Conservation (phyloP, 2,113 vertebrate species). For the Cryptomyrus ogoouensis region DNA sequence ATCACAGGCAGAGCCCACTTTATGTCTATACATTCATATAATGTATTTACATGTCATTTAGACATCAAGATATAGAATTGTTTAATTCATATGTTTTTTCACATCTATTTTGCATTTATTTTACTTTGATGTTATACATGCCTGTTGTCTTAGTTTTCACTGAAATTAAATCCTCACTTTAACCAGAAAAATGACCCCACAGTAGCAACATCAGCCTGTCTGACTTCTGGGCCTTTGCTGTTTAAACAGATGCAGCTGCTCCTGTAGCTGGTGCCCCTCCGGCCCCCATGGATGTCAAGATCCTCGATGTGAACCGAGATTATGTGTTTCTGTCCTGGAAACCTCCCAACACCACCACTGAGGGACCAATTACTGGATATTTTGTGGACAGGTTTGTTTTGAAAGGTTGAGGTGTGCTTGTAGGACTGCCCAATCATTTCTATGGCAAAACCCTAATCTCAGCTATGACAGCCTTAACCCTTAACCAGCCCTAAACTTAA, state of each 20-base stretch:
- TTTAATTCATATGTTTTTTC: background rate
- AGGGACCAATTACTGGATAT: slow-evolving; percentile 81
- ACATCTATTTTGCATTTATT: background rate
- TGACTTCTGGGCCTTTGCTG: background rate
- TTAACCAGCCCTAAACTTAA: too few relatives aligned
- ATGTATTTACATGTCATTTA: background rate
- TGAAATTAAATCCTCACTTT: background rate
- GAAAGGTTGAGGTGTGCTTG: background rate
- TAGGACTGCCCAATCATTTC: too few relatives aligned
- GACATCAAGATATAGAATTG: background rate
- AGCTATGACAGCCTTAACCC: too few relatives aligned
- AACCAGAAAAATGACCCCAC: background rate
- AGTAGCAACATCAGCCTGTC: background rate
- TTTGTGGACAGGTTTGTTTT: slow-evolving; percentile 82
- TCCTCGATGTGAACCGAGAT: slow-evolving; percentile 80
- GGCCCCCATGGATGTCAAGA: slow-evolving; percentile 84
- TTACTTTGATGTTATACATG: background rate
- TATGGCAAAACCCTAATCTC: too few relatives aligned
- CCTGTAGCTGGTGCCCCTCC: slow-evolving; percentile 74
- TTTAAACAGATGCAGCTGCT: slow-evolving; percentile 69
- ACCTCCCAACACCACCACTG: slow-evolving; percentile 81
- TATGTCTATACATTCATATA: background rate
- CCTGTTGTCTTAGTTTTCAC: background rate
- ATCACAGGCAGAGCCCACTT: background rate
- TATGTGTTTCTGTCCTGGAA: slow-evolving; percentile 95